Base-by-base conservation (phyloP, 1,140 invertebrate species). In the Notospermus geniculatus region DNA sequence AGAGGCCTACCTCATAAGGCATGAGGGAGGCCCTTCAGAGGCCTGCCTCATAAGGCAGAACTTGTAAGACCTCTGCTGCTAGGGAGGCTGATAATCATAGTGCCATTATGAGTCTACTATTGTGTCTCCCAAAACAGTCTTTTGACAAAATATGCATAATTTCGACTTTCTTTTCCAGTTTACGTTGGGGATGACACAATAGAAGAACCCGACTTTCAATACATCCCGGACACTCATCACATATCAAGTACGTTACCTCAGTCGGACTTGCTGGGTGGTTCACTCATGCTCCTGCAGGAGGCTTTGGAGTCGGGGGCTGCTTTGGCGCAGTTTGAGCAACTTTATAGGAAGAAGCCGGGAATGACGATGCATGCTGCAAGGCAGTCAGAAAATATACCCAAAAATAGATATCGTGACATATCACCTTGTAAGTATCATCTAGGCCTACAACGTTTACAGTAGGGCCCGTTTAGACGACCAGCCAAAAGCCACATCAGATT, bases 351-450 rank as follows among this genome's bases (percentile, higher is more conserved):
- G 75, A 91, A 96, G 83, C 89, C 91, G 0, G 93, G 93, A 13
- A 74, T 96, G 69, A 85, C 88, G 2, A 90, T 91, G 66, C 86
- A 90, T 17, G 89, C 89, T 57, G 89, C 94, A 0, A 87, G 87
- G 57, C 86, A 90, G 64, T 84, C 88, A 1, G 86, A 89, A 62
- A 98, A 98, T 83, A 81, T 93, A 46, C 85, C 86, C 64, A 97
- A 97, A 83, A 99, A 99, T 83, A 85, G 96, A 81, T 99, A 98
- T 76, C 86, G 93, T 67, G 96, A 98, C 83, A 97, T 98, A 71
- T 93, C 91, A 59, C 96, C 96, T 62, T 99, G 93, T 97, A 86
- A 89, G 90, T 75, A 54, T 25, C 2, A 36, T 15, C 4, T 4
- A 36, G n/a, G n/a, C n/a, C 32, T 36, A 7, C 32, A 36, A 15